Evolutionary conservation across 2,797 vertebrate species (phyloP), one percentile per base, ranked within the genome.

Genomic region (Aulostomus chinensis): DNA sequence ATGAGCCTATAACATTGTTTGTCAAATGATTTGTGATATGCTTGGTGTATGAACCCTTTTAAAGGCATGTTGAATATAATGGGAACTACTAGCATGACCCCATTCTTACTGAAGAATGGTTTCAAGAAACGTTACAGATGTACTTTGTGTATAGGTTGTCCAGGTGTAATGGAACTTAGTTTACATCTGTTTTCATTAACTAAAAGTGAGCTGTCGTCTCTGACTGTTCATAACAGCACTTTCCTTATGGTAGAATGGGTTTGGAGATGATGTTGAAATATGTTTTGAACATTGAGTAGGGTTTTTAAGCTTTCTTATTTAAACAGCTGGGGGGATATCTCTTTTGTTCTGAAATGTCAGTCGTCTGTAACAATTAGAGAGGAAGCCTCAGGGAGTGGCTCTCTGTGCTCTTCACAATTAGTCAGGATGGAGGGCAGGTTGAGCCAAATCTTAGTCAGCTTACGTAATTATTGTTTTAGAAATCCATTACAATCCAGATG

Each of bases 311-410:
- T n/a, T 15, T 2, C 55, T 65, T 88, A 86, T 88, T 91, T 89
- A 56, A 78, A 88, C 87, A 91, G 87, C 88, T 90, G 86, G 68
- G 53, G 76, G 59, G 88, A n/a, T 78, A 88, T 87, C 88, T 86
- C 76, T 73, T 83, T 86, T 75, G 66, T 71, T 72, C 79, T 76
- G 49, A 86, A 88, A 85, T 75, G 68, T 85, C 78, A 80, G 62
- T 79, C n/a, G n/a, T n/a, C n/a, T n/a, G n/a, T n/a, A n/a, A n/a
- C 54, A 68, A 81, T 88, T 88, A 80, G 80, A 48, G 61, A 87
- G 81, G 83, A 85, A 83, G 81, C 83, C 86, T 70, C 88, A 87
- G 85, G 83, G 86, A 89, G 86, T 78, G 63, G 66, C 69, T 78
- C 63, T 79, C 56, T 65, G 78, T 64, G 64, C 57, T 33, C 66